Conservation (phyloP, 1,140 invertebrate genomes). For the Bilobella aurantiaca region DNA sequence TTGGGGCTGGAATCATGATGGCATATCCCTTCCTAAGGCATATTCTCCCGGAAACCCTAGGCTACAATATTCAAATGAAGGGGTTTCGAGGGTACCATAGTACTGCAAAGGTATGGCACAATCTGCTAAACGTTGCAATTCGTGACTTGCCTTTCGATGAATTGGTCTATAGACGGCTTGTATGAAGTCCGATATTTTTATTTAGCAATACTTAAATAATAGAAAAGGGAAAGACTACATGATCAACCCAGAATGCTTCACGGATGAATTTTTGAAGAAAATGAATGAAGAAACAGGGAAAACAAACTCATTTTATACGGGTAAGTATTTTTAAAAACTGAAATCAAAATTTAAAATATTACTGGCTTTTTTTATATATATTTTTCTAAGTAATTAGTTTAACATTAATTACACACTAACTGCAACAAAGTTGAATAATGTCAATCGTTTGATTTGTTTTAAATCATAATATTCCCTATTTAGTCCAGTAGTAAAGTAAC, state of each 20-base stretch:
- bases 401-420: no score
- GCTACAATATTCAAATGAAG: slow-evolving; percentile 48
- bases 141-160: neutral
- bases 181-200: neutral
- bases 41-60: slow-evolving; percentile 59
- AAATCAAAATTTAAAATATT: no score
- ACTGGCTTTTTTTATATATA: no score
- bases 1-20: neutral
- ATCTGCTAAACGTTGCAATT: neutral
- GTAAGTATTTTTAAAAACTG: no score
- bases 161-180: neutral
- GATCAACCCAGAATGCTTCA: slow-evolving; percentile 1
- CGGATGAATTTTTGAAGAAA: slow-evolving; percentile 3
- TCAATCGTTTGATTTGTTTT: no score
- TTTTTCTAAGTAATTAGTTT: no score
- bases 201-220: neutral
- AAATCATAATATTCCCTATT: no score
- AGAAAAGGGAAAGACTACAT: neutral
- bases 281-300: neutral
- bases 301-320: slow-evolving; percentile 11
- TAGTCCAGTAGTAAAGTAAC: no score
- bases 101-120: neutral
- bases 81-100: slow-evolving; percentile 38
- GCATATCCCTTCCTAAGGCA: slow-evolving; percentile 53
- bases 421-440: no score